Evolutionary conservation across 1,140 invertebrate genomes (phyloP).

Genomic region (Leptinotarsa texana): DNA sequence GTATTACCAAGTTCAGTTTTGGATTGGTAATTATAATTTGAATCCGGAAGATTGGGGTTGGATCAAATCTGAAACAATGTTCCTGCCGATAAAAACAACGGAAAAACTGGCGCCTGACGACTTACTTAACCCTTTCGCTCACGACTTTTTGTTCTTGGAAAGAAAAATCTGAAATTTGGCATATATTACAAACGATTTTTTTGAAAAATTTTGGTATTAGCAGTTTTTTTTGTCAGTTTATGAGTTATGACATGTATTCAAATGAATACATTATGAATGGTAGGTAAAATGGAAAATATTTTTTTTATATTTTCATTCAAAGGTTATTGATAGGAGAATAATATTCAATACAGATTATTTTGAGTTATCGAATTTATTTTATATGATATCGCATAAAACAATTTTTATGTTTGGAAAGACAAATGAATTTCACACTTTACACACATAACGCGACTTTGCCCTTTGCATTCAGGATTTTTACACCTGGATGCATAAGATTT

Average conservation of each 20-base stretch:
- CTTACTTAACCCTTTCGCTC: constrained; percentile 4
- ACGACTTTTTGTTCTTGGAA: constrained; percentile 7
- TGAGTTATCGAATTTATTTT: constrained; percentile 7
- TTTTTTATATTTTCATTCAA: constrained; percentile 2
- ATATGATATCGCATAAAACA: constrained; percentile 4
- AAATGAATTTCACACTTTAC: background rate
- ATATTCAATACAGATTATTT: constrained; percentile 8
- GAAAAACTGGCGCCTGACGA: too few species aligned
- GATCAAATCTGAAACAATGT: too few species aligned
- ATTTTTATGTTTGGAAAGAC: constrained; percentile 5
- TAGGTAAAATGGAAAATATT: constrained; percentile 4
- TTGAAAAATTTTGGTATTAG: constrained; percentile 2
- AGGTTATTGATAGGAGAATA: constrained; percentile 5
- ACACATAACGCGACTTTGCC: constrained; percentile 16
- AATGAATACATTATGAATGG: background rate
- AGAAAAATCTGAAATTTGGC: constrained; percentile 7
- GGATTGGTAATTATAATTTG: too few species aligned
- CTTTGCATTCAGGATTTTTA: constrained; percentile 30
- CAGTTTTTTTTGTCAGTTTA: constrained; percentile 1
- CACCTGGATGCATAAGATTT: constrained; percentile 26
- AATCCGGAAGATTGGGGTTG: too few species aligned
- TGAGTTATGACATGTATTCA: constrained; percentile 1
- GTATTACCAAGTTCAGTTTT: too few species aligned
- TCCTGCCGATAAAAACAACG: too few species aligned
- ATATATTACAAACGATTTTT: constrained; percentile 6